phyloP scores from a whole-genome alignment of 2,797 vertebrate genomes.

The Atherinosoma microstoma region DNA sequence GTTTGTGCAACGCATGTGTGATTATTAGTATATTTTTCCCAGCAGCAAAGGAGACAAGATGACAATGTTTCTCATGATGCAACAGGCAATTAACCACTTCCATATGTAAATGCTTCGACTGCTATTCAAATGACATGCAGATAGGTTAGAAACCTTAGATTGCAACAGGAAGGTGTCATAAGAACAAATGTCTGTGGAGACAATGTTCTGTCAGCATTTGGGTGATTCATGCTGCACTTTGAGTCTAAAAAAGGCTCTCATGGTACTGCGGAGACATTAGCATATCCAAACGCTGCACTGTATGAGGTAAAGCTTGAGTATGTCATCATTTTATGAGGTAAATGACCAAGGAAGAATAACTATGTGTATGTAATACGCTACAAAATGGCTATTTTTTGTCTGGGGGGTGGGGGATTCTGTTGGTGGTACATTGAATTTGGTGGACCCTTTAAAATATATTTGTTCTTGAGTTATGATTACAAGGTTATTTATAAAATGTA shows the following conservation, averaged over 20 bases:
- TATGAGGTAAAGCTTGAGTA: conserved; percentile 34
- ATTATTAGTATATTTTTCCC: conserved; percentile 48
- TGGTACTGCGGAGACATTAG: conserved; percentile 12
- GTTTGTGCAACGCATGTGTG: conserved; percentile 40
- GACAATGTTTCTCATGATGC: conserved; percentile 71
- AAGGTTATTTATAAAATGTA: neutral
- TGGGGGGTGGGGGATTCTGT: too few species aligned
- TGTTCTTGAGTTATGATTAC: neutral
- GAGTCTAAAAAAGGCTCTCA: conserved; percentile 29
- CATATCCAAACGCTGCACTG: conserved; percentile 16
- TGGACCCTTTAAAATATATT: neutral
- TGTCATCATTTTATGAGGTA: conserved; percentile 22
- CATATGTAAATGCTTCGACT: conserved; percentile 76
- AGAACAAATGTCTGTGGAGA: conserved; percentile 55
- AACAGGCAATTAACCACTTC: conserved; percentile 75
- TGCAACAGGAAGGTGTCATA: conserved; percentile 65
- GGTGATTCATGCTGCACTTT: conserved; percentile 57
- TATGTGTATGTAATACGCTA: neutral
- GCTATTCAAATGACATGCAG: conserved; percentile 75
- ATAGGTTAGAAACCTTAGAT: conserved; percentile 67
- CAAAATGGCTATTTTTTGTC: neutral
- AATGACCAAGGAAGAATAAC: conserved; percentile 2
- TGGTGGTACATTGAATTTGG: neutral
- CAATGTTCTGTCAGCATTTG: conserved; percentile 57
- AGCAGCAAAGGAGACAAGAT: conserved; percentile 45